Evolutionary conservation across 1,140 invertebrate species (phyloP).

Genomic region (Micrasema minimum): DNA sequence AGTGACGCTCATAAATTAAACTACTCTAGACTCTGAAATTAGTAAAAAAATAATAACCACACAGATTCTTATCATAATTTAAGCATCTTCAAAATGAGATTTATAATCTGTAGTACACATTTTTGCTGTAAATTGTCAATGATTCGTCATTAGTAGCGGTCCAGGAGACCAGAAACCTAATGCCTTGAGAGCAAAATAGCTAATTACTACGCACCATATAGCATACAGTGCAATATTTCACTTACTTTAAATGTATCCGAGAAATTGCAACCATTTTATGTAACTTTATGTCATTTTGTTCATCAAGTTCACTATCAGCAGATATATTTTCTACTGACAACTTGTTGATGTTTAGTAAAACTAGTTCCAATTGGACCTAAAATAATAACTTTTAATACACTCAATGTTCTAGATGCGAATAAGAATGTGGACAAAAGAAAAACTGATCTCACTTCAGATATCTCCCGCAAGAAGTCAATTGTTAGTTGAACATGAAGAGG

Average conservation of each 20-base stretch:
- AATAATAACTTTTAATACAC: neutral
- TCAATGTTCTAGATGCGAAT: neutral
- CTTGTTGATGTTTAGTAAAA: slow-evolving; percentile 13
- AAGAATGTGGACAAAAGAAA: too few species aligned
- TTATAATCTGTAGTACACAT: too few species aligned
- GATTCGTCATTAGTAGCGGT: too few species aligned
- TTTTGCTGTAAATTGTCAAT: too few species aligned
- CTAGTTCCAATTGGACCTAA: slow-evolving; percentile 10
- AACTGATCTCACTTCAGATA: slow-evolving; percentile 16
- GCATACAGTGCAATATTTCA: neutral
- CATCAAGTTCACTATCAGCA: neutral
- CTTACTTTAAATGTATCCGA: slow-evolving; percentile 29
- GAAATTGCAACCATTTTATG: slow-evolving; percentile 11
- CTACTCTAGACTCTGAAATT: too few species aligned
- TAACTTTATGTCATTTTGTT: neutral
- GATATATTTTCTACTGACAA: slow-evolving; percentile 6
- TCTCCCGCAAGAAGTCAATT: slow-evolving; percentile 19
- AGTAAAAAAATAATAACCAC: too few species aligned
- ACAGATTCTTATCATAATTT: too few species aligned
- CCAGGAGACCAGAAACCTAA: too few species aligned
- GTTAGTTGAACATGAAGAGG: slow-evolving; percentile 6
- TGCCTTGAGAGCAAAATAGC: too few species aligned
- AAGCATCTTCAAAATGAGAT: too few species aligned
- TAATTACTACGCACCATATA: too few species aligned
- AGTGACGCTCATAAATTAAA: too few species aligned